Conservation (phyloP, 2,888 invertebrate genomes). For the Rhamnusium bicolor region DNA sequence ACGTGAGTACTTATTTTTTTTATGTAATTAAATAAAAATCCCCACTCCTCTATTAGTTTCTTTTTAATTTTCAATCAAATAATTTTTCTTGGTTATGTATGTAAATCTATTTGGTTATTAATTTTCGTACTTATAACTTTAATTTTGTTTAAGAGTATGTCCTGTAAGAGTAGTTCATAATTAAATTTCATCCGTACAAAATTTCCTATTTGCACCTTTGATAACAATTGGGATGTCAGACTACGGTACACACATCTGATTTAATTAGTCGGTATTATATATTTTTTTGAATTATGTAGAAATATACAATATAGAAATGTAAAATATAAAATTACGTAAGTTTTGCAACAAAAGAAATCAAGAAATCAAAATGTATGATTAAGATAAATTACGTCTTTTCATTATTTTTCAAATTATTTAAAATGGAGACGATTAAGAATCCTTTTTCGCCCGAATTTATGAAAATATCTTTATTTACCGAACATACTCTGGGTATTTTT, state of each 20-base stretch:
- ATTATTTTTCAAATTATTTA: too few species aligned
- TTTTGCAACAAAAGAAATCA: too few species aligned
- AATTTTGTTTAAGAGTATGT: conserved; percentile 21
- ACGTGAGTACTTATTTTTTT: conserved; percentile 82
- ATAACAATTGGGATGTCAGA: too few species aligned
- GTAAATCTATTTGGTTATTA: not conserved
- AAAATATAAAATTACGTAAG: too few species aligned
- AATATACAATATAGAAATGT: too few species aligned
- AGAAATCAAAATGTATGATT: too few species aligned
- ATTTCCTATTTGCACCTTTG: not conserved
- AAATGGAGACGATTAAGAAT: too few species aligned
- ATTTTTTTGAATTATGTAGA: too few species aligned
- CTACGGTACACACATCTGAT: too few species aligned
- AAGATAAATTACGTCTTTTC: too few species aligned
- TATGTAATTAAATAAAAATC: not conserved
- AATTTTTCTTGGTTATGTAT: conserved; percentile 5
- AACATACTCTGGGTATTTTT: conserved; percentile 43
- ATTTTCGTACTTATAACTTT: conserved; percentile 3
- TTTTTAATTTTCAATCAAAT: conserved; percentile 5
- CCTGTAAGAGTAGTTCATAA: conserved; percentile 7
- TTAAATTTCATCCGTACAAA: not conserved
- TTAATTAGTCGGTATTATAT: too few species aligned
- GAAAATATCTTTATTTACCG: conserved; percentile 20
- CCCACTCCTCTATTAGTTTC: conserved; percentile 1
- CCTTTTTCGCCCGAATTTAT: not conserved